Base-by-base conservation (phyloP, 2,797 vertebrate genomes). In the Coilia nasus region DNA sequence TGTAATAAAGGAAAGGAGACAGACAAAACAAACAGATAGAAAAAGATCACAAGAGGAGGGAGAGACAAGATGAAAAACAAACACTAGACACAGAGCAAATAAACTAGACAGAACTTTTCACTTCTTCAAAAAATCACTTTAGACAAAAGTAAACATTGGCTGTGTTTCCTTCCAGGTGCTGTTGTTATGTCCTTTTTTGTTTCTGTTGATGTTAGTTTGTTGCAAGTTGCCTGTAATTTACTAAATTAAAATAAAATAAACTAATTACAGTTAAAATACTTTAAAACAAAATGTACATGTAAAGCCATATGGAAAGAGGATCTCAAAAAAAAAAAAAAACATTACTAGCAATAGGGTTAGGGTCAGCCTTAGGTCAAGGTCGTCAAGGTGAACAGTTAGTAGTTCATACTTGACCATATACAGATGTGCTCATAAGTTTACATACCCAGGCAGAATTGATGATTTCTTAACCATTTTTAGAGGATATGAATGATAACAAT, bases 61-160 rank as follows among this genome's bases (percentile, higher is more conserved):
- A 23, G 15, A 84, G 50, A 83, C 11, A 81, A 50, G 31, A 59
- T 75, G 15, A 2, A 75, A 14, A 28, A 23, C 35, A 87, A 31
- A 80, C 17, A 75, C 4, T 46, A 14, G 44, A 50, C 50, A 54
- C 15, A n/a, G n/a, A 83, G 17, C 84, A 83, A 41, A 87, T 14
- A 15, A 15, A 31, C 64, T 62, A 28, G 3, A 67, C 7, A 54
- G 50, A 54, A 10, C 2, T 14, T 7, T 41, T 3, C 50, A 54
- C 50, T 54, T 54, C 50, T 54, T 54, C 9, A 1, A 54, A 54
- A 54, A 54, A 54, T 54, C 9, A 54, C 50, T 54, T 41, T 5
- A 41, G 35, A 41, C 35, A n/a, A 62, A 31, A 31, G 25, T 67
- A 14, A 67, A 67, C 23, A 28, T 67, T 67, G 64, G 64, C 14